Conservation (phyloP, 1,140 invertebrate genomes). For the Venturia canescens region DNA sequence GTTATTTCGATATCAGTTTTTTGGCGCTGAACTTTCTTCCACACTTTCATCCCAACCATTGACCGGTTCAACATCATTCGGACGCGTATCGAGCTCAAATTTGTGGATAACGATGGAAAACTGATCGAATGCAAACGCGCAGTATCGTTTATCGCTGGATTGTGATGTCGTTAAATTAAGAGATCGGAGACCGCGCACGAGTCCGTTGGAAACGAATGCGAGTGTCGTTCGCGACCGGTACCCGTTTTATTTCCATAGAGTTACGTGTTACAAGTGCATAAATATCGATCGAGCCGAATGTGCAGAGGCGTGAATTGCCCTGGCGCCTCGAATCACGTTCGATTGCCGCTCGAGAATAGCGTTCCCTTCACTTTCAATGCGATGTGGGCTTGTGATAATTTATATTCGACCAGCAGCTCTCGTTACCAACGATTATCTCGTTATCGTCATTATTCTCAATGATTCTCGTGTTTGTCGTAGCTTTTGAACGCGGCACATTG, state of each 20-base stretch:
- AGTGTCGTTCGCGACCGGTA: constrained; percentile 22
- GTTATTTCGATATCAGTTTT: neutral
- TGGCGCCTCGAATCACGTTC: constrained; percentile 25
- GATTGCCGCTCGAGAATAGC: neutral
- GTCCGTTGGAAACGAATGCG: neutral
- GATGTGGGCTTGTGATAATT: neutral
- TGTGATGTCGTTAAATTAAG: constrained; percentile 21
- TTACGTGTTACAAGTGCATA: neutral
- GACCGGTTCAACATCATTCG: too few species aligned
- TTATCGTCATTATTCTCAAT: constrained; percentile 29
- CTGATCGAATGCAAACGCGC: too few species aligned
- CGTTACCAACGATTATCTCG: constrained; percentile 38
- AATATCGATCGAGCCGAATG: constrained; percentile 30
- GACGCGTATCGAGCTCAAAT: too few species aligned
- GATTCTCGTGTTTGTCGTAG: neutral
- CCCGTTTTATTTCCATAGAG: constrained; percentile 16
- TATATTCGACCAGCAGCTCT: neutral
- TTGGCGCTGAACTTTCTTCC: too few species aligned
- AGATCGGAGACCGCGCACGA: too few species aligned
- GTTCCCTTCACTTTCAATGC: constrained; percentile 41
- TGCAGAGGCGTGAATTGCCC: constrained; percentile 40
- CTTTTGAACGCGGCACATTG: neutral
- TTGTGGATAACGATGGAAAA: too few species aligned
- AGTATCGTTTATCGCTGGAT: too few species aligned
- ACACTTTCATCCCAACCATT: too few species aligned